Base-by-base conservation (phyloP, 2,797 vertebrate genomes). In the Melanotaenia trifasciata region DNA sequence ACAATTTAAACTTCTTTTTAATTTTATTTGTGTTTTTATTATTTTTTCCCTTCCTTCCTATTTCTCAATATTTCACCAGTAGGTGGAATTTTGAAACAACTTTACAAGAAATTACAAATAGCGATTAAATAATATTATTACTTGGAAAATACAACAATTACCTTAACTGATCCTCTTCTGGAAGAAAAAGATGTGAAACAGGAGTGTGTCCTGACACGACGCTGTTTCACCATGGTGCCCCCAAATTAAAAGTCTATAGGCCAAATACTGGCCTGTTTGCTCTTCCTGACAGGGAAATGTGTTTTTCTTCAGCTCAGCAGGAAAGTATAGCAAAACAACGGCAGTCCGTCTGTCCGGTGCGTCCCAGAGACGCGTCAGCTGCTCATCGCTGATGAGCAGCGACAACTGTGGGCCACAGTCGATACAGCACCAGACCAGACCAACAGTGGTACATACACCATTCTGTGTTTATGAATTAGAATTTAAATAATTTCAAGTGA, bases 201-300 rank as follows among this genome's bases (percentile, higher is more conserved):
- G 54, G 81, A 68, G 45, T 45, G 81, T 28, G 73, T 68, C 78
- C 84, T 79, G 79, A 58, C 24, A 40, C 88, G 85, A 58, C 90
- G 67, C 65, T 87, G 87, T 56, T 89, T 91, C 58, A 87, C 90
- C 91, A 92, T 93, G 22, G 18, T 65, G 58, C 50, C 60, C 36
- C 51, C 40, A 20, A 26, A 11, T 1, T 16, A 45, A 18, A 3
- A 45, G 43, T 5, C 43, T 18, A 45, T 16, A 7, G 13, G 18
- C 16, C 1, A 11, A 11, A 70, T 57, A 22, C 35, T 5, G 20
- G 14, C 24, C 9, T 30, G 22, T 4, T 20, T 33, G 5, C 1
- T 14, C 59, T 38, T 2, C 33, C 45, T n/a, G 30, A 64, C 58
- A 16, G 66, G 47, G 32, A 7, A 45, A 14, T 43, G 30, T 58